Base-by-base conservation (phyloP, 2,797 vertebrate species). In the Sebastes elongatus region DNA sequence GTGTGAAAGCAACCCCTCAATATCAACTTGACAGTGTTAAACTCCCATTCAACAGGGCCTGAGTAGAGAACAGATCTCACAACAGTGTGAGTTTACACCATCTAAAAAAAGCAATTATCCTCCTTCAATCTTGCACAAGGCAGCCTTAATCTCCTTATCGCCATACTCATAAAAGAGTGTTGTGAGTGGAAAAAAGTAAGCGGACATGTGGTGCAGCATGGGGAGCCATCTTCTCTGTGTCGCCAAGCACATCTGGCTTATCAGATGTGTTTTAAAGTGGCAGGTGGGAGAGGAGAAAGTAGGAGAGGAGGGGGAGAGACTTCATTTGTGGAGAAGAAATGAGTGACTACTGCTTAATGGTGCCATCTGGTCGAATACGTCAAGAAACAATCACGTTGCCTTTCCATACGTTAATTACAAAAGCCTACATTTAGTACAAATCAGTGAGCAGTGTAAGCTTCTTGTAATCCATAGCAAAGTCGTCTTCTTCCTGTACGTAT, bases 71-170 rank as follows among this genome's bases (percentile, higher is more conserved):
- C 20, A 60, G 2, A 76, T 81, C 59, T 27, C 6, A 30, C 49
- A 70, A 60, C 53, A 42, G 52, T 73, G 27, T 8, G 28, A 28
- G 73, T 86, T 85, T 66, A 80, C 46, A 71, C 59, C 67, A 81
- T 75, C 57, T 56, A 71, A 89, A 86, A 78, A 67, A 49, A 14
- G n/a, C 53, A 89, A 85, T 92, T 88, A 90, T 81, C 71, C 13
- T 61, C 52, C 76, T 83, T 60, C 79, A 72, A 73, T 85, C 76
- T 83, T 33, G 61, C 74, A 83, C 64, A 73, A 90, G 70, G 65
- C 79, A 86, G 73, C 73, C 61, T 74, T 93, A 92, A 89, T 93
- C 91, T 87, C 76, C 77, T 89, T 75, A 90, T 86, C 82, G 25
- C 18, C 78, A 74, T 82, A 90, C 79, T 89, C 80, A 79, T 84